Conservation (phyloP, 2,797 vertebrate species). For the Eulemur rubriventer region DNA sequence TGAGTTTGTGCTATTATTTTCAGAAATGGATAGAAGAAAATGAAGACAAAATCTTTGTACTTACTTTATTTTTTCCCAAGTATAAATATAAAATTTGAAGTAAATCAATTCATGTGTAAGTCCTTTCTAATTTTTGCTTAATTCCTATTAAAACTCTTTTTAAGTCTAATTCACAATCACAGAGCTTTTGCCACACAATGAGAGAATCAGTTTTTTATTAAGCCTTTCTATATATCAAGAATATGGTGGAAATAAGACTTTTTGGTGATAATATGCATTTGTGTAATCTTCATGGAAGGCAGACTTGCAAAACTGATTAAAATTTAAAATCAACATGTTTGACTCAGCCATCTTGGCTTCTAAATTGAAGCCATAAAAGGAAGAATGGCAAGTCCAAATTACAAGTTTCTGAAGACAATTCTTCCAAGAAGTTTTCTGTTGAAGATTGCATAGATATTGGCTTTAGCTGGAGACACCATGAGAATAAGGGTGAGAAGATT, state of each 20-base stretch:
- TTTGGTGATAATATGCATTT: not conserved
- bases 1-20: not conserved
- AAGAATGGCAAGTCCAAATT: not conserved
- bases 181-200: not conserved
- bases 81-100: not conserved
- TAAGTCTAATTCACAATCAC: not conserved
- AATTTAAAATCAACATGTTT: not conserved
- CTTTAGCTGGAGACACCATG: not conserved
- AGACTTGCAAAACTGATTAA: not conserved
- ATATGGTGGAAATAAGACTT: not conserved
- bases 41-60: not conserved
- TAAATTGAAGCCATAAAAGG: not conserved
- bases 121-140: not conserved
- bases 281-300: not conserved
- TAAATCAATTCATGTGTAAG: not conserved
- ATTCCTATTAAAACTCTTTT: not conserved
- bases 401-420: not conserved
- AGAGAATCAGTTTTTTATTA: not conserved
- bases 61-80: not conserved
- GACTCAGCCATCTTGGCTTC: not conserved
- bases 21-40: not conserved
- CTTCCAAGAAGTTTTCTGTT: not conserved
- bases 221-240: not conserved
- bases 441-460: not conserved
- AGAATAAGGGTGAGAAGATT: not conserved